These are phyloP conservation scores for Bagarius yarrelli DNA, from an alignment of 2,113 vertebrate genomes.

Conservation along the genomic window DNA sequence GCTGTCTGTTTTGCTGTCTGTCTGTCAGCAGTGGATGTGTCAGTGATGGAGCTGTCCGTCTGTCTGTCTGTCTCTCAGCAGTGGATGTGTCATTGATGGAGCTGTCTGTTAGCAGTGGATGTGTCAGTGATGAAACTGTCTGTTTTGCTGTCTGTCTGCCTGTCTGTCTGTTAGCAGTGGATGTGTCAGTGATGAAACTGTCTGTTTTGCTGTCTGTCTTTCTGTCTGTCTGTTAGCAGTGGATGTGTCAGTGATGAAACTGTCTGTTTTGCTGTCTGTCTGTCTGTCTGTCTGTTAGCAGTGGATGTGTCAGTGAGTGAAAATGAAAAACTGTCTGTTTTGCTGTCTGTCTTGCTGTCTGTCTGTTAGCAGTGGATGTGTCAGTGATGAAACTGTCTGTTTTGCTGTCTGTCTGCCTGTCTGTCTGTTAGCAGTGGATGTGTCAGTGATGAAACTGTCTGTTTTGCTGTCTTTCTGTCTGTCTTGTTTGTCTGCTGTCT, in stretches of 20 bases:
- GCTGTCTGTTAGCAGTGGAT: too few species aligned
- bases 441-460: too few species aligned
- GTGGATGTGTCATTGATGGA: background rate
- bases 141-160: background rate
- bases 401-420: background rate
- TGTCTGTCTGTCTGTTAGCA: background rate
- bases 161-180: too few species aligned
- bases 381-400: background rate
- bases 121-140: background rate
- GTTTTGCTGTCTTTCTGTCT: too few species aligned
- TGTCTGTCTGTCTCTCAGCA: background rate
- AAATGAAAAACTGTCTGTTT: background rate
- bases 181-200: too few species aligned
- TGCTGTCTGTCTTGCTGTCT: background rate
- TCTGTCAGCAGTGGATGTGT: too few species aligned
- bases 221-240: background rate
- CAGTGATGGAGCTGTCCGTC: background rate
- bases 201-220: background rate
- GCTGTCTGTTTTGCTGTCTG: too few species aligned
- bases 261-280: background rate
- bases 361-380: too few species aligned
- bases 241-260: background rate
- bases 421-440: too few species aligned
- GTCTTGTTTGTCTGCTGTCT: too few species aligned
- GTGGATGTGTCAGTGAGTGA: too few species aligned